Evolutionary conservation across 2,113 vertebrate species (phyloP).

Genomic region (Chrysemys picta): DNA sequence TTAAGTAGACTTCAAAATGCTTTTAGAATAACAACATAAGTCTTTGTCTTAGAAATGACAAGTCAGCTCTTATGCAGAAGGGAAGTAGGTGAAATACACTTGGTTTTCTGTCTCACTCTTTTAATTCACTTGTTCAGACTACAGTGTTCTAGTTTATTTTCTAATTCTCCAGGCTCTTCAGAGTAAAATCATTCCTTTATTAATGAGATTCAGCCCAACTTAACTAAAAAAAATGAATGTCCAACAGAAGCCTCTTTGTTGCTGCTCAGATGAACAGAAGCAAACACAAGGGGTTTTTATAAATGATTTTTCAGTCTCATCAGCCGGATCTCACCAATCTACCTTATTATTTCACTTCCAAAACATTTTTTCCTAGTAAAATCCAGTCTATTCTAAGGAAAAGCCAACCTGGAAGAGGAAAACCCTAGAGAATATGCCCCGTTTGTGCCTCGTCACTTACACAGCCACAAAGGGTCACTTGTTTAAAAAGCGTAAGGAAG

Average conservation of each 20-base stretch:
- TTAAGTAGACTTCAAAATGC: not conserved
- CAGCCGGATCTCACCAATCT: not conserved
- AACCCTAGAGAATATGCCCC: not conserved
- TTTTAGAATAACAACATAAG: not conserved
- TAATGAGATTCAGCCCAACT: not conserved
- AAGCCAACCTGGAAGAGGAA: not conserved
- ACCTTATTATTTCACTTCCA: not conserved
- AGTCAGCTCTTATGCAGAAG: not conserved
- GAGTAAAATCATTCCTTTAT: not conserved
- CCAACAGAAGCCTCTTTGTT: constrained; percentile 11
- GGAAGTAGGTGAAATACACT: not conserved
- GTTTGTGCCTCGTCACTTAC: not conserved
- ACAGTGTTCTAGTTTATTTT: not conserved
- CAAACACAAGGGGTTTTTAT: not conserved
- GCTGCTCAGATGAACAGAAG: not conserved
- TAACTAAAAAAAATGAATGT: not conserved
- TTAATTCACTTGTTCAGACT: not conserved
- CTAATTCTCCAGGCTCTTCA: not conserved
- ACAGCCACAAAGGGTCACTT: not conserved
- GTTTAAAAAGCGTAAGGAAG: not conserved
- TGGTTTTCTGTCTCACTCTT: not conserved
- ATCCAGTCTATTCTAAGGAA: rapidly evolving
- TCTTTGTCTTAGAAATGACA: not conserved
- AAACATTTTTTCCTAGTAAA: not conserved
- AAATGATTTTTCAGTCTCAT: not conserved